Evolutionary conservation across 2,113 vertebrate genomes (phyloP).

Genomic region (Octodon degus): DNA sequence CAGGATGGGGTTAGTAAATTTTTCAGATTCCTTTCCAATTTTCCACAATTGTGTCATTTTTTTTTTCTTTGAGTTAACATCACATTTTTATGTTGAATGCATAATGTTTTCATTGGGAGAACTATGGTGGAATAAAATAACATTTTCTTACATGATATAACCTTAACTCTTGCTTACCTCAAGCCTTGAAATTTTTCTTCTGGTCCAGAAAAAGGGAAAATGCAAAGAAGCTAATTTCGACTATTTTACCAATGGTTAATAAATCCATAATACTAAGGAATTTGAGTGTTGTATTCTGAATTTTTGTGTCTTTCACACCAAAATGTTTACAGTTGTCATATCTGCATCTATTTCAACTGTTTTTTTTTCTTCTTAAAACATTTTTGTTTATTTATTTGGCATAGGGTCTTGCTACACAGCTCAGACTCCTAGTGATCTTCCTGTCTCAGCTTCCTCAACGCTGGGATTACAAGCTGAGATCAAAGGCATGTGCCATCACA

Average conservation of each 20-base stretch:
- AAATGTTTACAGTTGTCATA: too few relatives aligned
- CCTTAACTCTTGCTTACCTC: conserved; percentile 22
- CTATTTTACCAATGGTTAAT: conserved; percentile 86
- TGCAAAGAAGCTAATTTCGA: conserved; percentile 71
- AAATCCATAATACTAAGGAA: conserved; percentile 83
- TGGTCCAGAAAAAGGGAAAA: conserved; percentile 56
- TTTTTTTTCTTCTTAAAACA: too few relatives aligned
- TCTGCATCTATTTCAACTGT: too few relatives aligned
- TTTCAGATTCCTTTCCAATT: conserved; percentile 18
- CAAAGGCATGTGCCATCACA: too few relatives aligned
- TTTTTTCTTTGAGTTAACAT: conserved; percentile 18
- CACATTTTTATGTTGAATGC: not conserved
- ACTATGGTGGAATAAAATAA: conserved; percentile 2
- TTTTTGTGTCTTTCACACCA: too few relatives aligned
- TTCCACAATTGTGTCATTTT: not conserved
- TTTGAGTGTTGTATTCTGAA: too few relatives aligned
- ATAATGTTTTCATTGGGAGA: conserved; percentile 30
- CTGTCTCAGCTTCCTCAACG: too few relatives aligned
- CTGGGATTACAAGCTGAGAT: too few relatives aligned
- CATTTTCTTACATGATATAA: conserved; percentile 8
- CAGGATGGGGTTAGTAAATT: not conserved
- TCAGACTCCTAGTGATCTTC: too few relatives aligned
- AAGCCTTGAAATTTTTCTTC: conserved; percentile 63
- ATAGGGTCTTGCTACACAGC: too few relatives aligned
- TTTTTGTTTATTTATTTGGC: too few relatives aligned